Evolutionary conservation across 1,140 invertebrate genomes (phyloP), one percentile per base, ranked within the genome.

Genomic region (Procambarus virginalis): DNA sequence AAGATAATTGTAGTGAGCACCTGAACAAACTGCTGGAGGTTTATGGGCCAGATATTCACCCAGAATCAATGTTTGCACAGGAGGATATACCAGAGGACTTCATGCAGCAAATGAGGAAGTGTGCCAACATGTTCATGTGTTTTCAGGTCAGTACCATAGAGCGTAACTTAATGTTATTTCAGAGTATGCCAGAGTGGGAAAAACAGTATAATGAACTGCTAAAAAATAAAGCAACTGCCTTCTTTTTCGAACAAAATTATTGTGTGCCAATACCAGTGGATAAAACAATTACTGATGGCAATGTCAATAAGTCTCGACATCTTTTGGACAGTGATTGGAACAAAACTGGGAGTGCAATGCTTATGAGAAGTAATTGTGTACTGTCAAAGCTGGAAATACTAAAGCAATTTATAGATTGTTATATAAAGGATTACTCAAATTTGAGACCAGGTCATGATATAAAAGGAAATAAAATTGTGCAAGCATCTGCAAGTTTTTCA

Each of bases 81-180:
- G 93, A 95, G 4, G 94, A 95, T 83, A 95, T 98, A 76, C 96
- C 96, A 17, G 91, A 94, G 1, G 93, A 93, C 75, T 98, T 97
- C 93, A 90, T 97, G 1, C 93, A 95, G n/a, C 96, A 97, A 93
- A 94, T 98, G 45, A 94, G 95, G 22, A 93, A 95, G 2, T 97
- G 96, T 92, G 94, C 95, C 1, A 93, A 94, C 48, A 95, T 95
- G 92, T 97, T 96, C 92, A 96, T 96, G 84, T 34, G 45, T n/a
- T 77, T 89, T 82, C 91, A 92, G 75, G 73, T 70, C 48, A 85
- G 84, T 46, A 83, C 89, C 22, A 92, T 92, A 17, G 64, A 60
- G 45, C 81, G 89, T 34, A 92, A 92, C 49, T 58, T 91, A 68
- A 9, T 20, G n/a, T 77, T 92, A 34, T 92, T 84, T 86, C n/a